These are phyloP conservation scores for Melangyna quadrimaculata DNA, from an alignment of 2,888 invertebrate species.

Conservation along the genomic window DNA sequence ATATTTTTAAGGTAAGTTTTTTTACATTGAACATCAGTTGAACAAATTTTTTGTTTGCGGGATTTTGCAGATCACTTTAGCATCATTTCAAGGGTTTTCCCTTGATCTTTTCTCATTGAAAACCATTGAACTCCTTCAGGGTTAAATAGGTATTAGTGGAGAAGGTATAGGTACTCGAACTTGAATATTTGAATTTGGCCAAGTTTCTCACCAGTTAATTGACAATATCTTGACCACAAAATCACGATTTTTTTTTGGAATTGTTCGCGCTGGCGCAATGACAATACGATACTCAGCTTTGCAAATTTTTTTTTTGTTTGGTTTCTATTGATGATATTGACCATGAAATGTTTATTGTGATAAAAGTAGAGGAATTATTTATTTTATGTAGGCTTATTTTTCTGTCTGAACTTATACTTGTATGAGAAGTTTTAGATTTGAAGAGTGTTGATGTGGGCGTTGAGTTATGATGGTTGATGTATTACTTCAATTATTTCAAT, in stretches of 20 bases:
- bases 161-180: constrained; percentile 12
- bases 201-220: constrained; percentile 36
- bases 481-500: constrained; percentile 8
- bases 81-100: constrained; percentile 6
- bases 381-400: constrained; percentile 2
- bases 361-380: constrained; percentile 27
- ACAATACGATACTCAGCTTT: constrained; percentile 54
- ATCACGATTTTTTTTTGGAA: constrained; percentile 35
- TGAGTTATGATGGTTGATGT: background rate
- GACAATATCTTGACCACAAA: constrained; percentile 55
- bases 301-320: background rate
- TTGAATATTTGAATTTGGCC: constrained; percentile 31
- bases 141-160: background rate
- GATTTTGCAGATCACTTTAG: background rate
- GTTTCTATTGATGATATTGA: constrained; percentile 19
- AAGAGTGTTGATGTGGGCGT: constrained; percentile 20
- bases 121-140: constrained; percentile 53
- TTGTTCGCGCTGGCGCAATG: constrained; percentile 54
- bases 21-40: background rate
- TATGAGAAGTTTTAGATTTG: background rate
- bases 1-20: constrained; percentile 50
- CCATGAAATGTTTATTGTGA: constrained; percentile 53
- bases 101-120: constrained; percentile 15
- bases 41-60: background rate
- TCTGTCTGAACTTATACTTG: background rate